phyloP scores from a whole-genome alignment of 2,797 vertebrate species.

The Acropternis orthonyx region DNA sequence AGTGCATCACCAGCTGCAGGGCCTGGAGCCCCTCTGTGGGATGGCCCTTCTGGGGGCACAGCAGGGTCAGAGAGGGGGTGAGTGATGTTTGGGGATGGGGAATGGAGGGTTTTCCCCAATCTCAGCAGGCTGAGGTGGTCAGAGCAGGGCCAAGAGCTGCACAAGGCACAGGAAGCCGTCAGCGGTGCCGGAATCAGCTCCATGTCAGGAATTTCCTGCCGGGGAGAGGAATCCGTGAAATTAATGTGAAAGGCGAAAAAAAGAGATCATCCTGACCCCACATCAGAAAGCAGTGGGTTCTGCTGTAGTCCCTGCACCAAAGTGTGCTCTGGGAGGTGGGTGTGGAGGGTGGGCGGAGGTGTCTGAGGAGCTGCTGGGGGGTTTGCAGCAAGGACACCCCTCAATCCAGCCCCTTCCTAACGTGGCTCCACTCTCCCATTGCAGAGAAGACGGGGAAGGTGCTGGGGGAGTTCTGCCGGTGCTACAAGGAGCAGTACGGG shows the following conservation, averaged over 20 bases:
- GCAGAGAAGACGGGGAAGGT: conserved; percentile 84
- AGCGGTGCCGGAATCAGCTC: neutral
- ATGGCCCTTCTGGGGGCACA: neutral
- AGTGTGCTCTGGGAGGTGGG: neutral
- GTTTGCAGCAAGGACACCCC: neutral
- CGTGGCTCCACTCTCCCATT: neutral
- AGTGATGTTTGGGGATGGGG: neutral
- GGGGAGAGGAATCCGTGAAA: conserved; percentile 28
- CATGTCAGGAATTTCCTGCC: conserved; percentile 55
- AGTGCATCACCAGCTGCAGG: fast-evolving
- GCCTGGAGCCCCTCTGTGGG: neutral
- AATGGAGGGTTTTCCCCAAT: fast-evolving
- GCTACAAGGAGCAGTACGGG: conserved; percentile 88
- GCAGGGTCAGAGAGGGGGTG: fast-evolving
- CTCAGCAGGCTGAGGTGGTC: fast-evolving
- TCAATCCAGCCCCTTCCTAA: fast-evolving
- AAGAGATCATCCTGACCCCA: neutral
- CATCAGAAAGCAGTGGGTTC: neutral
- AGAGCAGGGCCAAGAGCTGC: neutral
- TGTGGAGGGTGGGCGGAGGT: neutral
- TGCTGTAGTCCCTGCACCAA: fast-evolving
- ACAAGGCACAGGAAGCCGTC: neutral
- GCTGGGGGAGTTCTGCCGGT: conserved; percentile 82
- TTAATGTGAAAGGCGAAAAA: neutral
- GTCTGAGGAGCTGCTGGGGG: fast-evolving